Base-by-base conservation (phyloP, 2,888 invertebrate genomes). In the Agrotis puta region DNA sequence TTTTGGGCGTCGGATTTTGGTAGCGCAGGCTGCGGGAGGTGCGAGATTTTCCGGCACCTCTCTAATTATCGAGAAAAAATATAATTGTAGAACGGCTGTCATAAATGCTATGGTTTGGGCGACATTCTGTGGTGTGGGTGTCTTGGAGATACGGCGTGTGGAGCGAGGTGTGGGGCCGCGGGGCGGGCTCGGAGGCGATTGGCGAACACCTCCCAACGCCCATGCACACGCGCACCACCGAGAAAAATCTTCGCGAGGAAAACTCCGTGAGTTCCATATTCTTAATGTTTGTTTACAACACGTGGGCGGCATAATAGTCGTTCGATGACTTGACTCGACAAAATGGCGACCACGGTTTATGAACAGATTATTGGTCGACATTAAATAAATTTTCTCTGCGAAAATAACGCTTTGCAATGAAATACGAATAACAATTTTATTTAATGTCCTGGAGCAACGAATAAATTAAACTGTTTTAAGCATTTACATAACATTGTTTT, bases 171-270 rank as follows among this genome's bases (percentile, higher is more conserved):
- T 88, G 92, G 94, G 93, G 94, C 94, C 89, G 91, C 88, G 92
- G 95, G 93, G 94, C 95, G 94, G 96, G 94, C 93, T 85, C 88
- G 90, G 89, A 89, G 88, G 84, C 90, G 91, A 94, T 96, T 96
- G 96, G 96, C 96, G 95, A 93, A 92, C 95, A 94, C 96, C 96
- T 96, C 94, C 96, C 95, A 94, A 93, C 96, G 96, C 94, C 96
- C 94, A 92, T 94, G 94, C 95, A 93, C 96, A 95, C 94, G 89
- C 90, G 88, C 74, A 56, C 73, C 90, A 83, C 86, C 89, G 89
- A 93, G 94, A 94, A 94, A 94, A 95, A 94, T 94, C 93, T 91
- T 79, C 79, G 84, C 87, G 89, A 87, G 91, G 92, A 95, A 94
- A 95, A 94, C 88, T 91, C 86, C 70, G 67, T 76, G 66, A 85